A percentile compares a stretch with the other conserved stretches of the same genome.
Evolutionary conservation across 2,797 vertebrate species (phyloP).

Genomic region (Rhodeus uyekii): DNA sequence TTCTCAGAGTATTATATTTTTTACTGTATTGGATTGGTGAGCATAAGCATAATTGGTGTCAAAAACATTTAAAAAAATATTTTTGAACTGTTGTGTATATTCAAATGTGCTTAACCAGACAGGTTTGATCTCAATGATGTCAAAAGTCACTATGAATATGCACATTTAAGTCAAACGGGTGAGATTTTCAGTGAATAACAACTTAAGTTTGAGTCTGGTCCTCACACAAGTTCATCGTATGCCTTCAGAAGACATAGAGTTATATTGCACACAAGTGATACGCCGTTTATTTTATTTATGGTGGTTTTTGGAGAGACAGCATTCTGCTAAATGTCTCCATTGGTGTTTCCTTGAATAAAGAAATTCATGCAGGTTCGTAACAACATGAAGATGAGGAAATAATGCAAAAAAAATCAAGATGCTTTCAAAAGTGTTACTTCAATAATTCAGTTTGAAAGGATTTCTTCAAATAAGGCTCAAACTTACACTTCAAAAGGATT

Average conservation of each 20-base stretch:
- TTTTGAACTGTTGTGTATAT: background rate
- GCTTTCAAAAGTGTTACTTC: background rate
- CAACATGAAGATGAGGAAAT: background rate
- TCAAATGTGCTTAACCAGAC: background rate
- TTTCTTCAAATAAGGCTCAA: slow-evolving; percentile 15
- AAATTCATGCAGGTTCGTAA: background rate
- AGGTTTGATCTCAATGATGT: background rate
- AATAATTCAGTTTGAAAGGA: background rate
- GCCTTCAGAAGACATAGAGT: background rate
- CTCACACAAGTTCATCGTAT: background rate
- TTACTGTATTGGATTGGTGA: background rate
- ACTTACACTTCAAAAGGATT: slow-evolving; percentile 18
- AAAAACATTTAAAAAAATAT: background rate
- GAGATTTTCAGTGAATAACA: background rate
- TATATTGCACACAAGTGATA: background rate
- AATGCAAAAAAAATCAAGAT: background rate
- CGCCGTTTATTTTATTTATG: background rate
- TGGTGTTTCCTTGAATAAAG: background rate
- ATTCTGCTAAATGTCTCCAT: background rate
- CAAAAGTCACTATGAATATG: background rate
- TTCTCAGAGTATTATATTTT: background rate
- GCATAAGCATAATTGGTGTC: background rate
- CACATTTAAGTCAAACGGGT: background rate
- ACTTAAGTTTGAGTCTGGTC: background rate
- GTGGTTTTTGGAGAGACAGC: background rate